Base-by-base conservation (phyloP, 2,888 invertebrate species). In the Pimpla rufipes region DNA sequence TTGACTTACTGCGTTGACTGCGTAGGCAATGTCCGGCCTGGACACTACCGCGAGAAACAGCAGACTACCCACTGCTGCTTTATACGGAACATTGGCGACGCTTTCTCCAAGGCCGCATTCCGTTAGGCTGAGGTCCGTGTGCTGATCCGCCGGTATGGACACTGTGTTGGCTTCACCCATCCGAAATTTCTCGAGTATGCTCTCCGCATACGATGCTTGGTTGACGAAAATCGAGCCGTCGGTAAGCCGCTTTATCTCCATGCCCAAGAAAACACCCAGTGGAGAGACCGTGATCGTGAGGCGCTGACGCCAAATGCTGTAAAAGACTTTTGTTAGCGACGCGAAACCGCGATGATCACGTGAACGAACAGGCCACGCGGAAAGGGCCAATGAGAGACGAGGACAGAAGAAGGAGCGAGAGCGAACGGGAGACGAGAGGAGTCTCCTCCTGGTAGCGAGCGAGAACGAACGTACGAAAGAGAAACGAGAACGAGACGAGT, bases 21-120 rank as follows among this genome's bases (percentile, higher is more conserved):
- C 73, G 11, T 57, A 85, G 18, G 85, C 66, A 10, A 86, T 85
- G 47, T 85, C 85, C 7, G 85, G 75, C 13, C 75, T 42, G 3
- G 75, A 52, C 1, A 75, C 66, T 4, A 29, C 50, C 8, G 75
- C 42, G 5, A 75, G 13, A 11, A 52, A 75, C n/a, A 66, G 40
- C 23, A 75, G 1, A 11, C 75, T 66, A 5, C 66, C 64, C 23
- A 75, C 75, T 0, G 66, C 66, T 40, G 66, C 75, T 7, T 66
- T 64, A 13, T 75, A 75, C 10, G 42, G 75, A 13, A 66, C 55
- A 6, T 42, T 40, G 29, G 42, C 42, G 7, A 66, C 18, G 11
- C 16, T 29, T 0, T 40, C 55, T 0, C 42, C 55, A 5, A 23
- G n/a, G 23, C 50, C 10, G 4, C 4, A 3, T 21, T 64, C n/a